Percentiles rank a stretch among this genome's conserved stretches.
Conservation (phyloP, 2,888 invertebrate species). For the Ophonus ardosiacus region DNA sequence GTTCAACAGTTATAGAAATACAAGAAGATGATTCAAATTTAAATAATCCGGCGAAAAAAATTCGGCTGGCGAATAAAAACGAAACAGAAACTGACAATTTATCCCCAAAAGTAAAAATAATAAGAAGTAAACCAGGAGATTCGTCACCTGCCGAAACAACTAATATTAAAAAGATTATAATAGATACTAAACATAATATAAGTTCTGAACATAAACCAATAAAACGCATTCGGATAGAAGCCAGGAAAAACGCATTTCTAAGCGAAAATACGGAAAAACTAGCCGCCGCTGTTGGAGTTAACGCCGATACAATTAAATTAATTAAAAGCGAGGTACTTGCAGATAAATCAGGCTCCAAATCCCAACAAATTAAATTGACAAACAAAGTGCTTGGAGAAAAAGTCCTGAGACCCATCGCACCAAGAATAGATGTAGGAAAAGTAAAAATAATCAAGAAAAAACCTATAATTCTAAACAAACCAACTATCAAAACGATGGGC, state of each 20-base stretch:
- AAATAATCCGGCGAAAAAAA: neutral
- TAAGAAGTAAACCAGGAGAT: neutral
- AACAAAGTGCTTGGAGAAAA: too few species aligned
- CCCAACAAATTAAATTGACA: neutral
- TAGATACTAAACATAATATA: neutral
- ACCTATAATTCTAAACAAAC: neutral
- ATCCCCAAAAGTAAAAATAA: conserved; percentile 4
- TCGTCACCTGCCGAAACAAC: neutral
- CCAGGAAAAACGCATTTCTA: conserved; percentile 19
- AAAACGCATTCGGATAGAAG: conserved; percentile 23
- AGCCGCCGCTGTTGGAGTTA: conserved; percentile 28
- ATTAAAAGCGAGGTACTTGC: conserved; percentile 19
- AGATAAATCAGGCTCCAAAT: neutral
- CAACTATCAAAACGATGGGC: neutral
- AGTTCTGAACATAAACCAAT: neutral
- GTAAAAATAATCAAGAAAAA: neutral
- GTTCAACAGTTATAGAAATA: conserved; percentile 28
- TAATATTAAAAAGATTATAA: neutral
- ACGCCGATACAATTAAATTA: conserved; percentile 1
- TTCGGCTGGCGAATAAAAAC: neutral
- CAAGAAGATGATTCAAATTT: neutral
- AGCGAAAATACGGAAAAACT: conserved; percentile 22
- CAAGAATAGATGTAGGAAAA: conserved; percentile 11
- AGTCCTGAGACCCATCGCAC: too few species aligned
- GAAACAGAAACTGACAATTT: conserved; percentile 11